Conservation (phyloP, 2,113 vertebrate genomes). For the Psittacus erithacus region DNA sequence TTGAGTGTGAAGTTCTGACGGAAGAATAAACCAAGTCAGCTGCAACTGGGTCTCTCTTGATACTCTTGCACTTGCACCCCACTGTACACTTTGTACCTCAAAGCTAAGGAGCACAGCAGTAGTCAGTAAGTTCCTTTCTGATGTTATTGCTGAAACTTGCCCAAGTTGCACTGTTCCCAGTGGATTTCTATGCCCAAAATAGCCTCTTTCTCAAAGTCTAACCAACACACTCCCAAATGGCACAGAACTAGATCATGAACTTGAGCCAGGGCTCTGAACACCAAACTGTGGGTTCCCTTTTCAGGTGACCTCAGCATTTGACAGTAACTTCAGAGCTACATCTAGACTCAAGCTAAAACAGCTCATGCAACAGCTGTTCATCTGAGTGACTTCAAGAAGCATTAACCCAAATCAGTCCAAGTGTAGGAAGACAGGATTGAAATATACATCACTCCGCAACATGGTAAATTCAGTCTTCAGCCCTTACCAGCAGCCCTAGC, state of each 20-base stretch:
- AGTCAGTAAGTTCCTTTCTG: too few species aligned
- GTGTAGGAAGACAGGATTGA: accelerated
- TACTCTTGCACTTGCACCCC: not conserved
- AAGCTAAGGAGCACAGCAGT: not conserved
- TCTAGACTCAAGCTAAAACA: not conserved
- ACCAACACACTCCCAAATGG: not conserved
- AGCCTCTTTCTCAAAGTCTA: not conserved
- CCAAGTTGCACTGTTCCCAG: not conserved
- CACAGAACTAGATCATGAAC: not conserved
- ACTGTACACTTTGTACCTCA: not conserved
- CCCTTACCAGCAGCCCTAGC: not conserved
- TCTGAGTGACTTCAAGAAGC: not conserved
- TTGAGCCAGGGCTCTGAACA: not conserved
- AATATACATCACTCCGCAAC: accelerated
- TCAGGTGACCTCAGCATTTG: not conserved
- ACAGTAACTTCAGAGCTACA: not conserved
- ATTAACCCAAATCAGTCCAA: accelerated
- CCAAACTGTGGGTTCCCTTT: not conserved
- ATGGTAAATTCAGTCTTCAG: too few species aligned
- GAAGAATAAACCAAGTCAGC: not conserved
- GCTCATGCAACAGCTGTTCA: not conserved
- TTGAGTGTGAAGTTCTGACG: not conserved
- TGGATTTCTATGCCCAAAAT: not conserved
- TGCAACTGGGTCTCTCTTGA: accelerated
- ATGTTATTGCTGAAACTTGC: not conserved